Evolutionary conservation across 1,140 invertebrate genomes (phyloP), one percentile per base, ranked within the genome.

Genomic region (Dendroctonus valens): DNA sequence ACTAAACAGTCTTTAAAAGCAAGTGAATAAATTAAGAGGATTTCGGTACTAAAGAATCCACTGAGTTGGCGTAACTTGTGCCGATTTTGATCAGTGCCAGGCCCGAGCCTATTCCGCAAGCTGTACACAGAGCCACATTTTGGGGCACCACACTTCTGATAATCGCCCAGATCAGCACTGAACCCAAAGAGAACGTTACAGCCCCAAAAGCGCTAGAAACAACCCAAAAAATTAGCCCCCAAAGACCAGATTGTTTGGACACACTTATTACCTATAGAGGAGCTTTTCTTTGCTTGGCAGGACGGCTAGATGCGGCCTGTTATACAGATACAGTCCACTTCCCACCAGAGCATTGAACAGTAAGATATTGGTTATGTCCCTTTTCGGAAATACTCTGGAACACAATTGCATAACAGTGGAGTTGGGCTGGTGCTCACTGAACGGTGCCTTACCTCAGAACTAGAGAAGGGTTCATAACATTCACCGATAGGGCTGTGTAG

Each of bases 151-250:
- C 73, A 14, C 85, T 87, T 71, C 88, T 81, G 37, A 89, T 77
- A 37, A 91, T 82, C 1, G 89, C 89, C 86, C 88, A 90, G 39
- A 85, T 78, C 5, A 91, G 77, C 6, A 91, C 85, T 0, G 88
- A 90, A 15, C 89, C 89, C 75, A 91, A 85, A 59, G 86, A 88
- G 72, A 91, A 85, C 12, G 90, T 79, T 6, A 86, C 71, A 41
- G 86, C 83, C 12, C 87, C 87, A 68, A 86, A 83, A n/a, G 81
- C 71, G 75, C 87, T 87, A 74, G 51, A 80, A 79, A 41, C 51
- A 41, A 50, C 57, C 70, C 46, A 68, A 41, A 11, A 70, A 67
- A 49, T 8, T 44, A 39, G 41, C 38, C 52, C 6, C 46, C n/a
- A 65, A 6, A 55, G 44, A 46, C 41, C 9, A 12, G 54, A 63